Evolutionary conservation across 2,888 invertebrate genomes (phyloP).

Genomic region (Parasteatoda lunata): DNA sequence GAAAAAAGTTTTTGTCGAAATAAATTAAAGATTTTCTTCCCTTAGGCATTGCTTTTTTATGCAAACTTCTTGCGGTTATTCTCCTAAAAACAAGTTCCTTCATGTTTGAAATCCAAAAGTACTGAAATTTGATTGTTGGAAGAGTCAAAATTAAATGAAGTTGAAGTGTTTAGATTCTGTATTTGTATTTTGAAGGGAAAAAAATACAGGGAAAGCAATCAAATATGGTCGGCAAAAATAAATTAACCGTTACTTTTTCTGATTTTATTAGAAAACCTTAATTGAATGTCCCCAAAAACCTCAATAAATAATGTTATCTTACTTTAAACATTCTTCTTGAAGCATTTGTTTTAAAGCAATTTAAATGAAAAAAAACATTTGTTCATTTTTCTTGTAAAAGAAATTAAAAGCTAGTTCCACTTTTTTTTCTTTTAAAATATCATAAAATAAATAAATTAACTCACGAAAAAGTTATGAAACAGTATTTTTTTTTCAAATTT

Average conservation of each 20-base stretch:
- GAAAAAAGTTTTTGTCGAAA: slow-evolving; percentile 5
- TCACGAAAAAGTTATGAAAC: neutral
- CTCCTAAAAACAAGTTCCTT: neutral
- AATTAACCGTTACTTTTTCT: slow-evolving; percentile 3
- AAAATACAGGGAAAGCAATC: neutral
- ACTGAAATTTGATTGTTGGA: neutral
- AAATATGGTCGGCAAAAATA: neutral
- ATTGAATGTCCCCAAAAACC: slow-evolving; percentile 2
- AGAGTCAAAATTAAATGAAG: slow-evolving; percentile 1
- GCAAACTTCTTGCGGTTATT: neutral
- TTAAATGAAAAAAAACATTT: neutral
- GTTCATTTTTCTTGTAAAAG: neutral
- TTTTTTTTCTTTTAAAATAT: neutral
- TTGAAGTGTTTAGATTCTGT: neutral
- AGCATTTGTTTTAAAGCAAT: neutral
- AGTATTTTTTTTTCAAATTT: neutral
- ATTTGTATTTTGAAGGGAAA: neutral
- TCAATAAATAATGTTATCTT: neutral
- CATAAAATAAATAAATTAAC: neutral
- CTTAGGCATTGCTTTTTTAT: neutral
- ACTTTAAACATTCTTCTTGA: neutral
- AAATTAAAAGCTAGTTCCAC: neutral
- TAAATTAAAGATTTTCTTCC: slow-evolving; percentile 1
- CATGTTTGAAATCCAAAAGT: neutral
- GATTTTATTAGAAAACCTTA: neutral